Base-by-base conservation (phyloP, 1,140 invertebrate species). In the Drosophila burlai region DNA sequence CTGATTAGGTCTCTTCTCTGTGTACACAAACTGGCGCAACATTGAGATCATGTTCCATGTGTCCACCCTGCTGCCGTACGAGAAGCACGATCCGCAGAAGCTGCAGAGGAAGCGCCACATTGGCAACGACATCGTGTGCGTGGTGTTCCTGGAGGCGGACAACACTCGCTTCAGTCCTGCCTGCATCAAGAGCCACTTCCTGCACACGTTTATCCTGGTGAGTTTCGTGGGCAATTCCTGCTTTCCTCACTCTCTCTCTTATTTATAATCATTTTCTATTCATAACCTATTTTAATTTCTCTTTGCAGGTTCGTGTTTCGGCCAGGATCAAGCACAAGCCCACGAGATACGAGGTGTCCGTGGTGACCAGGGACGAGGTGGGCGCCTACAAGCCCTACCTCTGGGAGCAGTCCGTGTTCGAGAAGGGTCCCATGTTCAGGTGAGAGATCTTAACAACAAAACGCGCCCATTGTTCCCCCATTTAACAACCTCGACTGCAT, bases 21-120 rank as follows among this genome's bases (percentile, higher is more conserved):
- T 99, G 18, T 98, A 98, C 93, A 98, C 97, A 2, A 97, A 98
- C 93, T 99, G 97, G 97, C 94, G 97, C 74, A 96, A 96, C 76
- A 98, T 98, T 77, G 97, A 98, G 86, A 97, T 99, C 62, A 98
- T 99, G 95, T 99, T 99, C 93, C 98, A 99, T 93, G 98, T 99
- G 1, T 98, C 98, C 13, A 99, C 98, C 0, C 93, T 99, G 59
- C 94, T 99, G 60, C 98, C 98, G 0, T 98, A 96, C 92, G 98
- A 98, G 84, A 96, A 97, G 58, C 97, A 97, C 61, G 98, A 99
- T 93, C 95, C 97, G 15, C 98, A 99, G 93, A 98, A 99, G 94
- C 93, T 99, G 57, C 98, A 99, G 91, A 95, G 98, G 67, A 99
- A 99, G 93, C 94, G 98, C 29, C 98, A 99, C 93, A 99, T 99